Evolutionary conservation across 2,888 invertebrate genomes (phyloP), one percentile per base, ranked within the genome.

Genomic region (Marronus borbonicus): DNA sequence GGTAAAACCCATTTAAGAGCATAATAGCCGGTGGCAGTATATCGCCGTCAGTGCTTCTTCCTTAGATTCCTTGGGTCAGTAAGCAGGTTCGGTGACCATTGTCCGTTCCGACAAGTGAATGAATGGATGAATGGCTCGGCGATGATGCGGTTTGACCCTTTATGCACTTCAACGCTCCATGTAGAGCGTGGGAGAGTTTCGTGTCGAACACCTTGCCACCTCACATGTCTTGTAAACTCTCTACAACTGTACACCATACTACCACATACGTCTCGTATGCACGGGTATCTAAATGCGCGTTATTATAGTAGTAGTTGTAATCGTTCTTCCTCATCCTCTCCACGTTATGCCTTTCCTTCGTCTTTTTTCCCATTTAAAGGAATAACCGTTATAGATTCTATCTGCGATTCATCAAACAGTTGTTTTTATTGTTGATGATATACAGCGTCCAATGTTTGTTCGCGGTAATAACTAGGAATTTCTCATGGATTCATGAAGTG

Each of bases 151-250:
- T 78, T 79, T 82, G 83, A 81, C 82, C 82, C 82, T 82, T 83
- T 83, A 78, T 81, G 81, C 82, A 81, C 83, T 83, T 84, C 84
- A 85, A 84, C 84, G 87, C 86, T 86, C 86, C 88, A 89, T 88
- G 86, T 88, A 85, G 89, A 90, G 89, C 90, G 90, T 90, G 90
- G 90, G 90, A 90, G 90, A 88, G 88, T 89, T 88, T 78, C 78
- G 84, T 85, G 85, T 84, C 84, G 83, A 87, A 82, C 86, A 88
- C 87, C 87, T 89, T 89, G 88, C 87, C 78, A 80, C 79, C 79
- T 69, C 58, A 72, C 79, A 78, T 77, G 72, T 60, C 60, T 60
- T 60, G 8, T 28, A 28, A n/a, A 7, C 60, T 60, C 60, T 60
- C 60, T 60, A 17, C 31, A 36, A 36, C 31, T 1, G 5, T 36